Evolutionary conservation across 2,888 invertebrate species (phyloP), one percentile per base, ranked within the genome.

Genomic region (Micoletzkya japonica): DNA sequence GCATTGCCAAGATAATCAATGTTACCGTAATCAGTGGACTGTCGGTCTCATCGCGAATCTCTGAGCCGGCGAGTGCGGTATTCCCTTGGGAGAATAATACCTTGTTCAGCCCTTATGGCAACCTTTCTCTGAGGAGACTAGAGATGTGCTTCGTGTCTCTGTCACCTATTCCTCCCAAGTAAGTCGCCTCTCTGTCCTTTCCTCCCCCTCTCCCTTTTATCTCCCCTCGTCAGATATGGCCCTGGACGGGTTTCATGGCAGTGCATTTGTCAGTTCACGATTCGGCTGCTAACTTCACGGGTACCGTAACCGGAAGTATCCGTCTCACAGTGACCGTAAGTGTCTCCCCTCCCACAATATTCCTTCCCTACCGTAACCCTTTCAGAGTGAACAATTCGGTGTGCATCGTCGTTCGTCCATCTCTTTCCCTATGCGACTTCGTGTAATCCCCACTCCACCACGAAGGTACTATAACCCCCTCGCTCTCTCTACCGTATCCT

Each of bases 171-270:
- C 64, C 26, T 17, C 64, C 28, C 64, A 66, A 20, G 64, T 66
- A 54, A 17, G 30, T 50, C 30, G 34, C 17, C 7, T 4, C 36
- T 26, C 2, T 0, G 6, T 56, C 10, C 32, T 4, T 2, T 10
- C 20, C 20, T 36, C 20, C 32, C 4, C 2, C 3, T 17, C 3
- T 4, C 24, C 10, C 17, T 6, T 4, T 32, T 49, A 30, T 7
- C 14, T 17, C 37, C n/a, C n/a, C n/a, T n/a, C n/a, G n/a, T 26
- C 7, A 66, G 64, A 66, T 66, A 24, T 97, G 95, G 95, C 96
- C 96, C 0, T 96, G 95, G 95, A 93, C 94, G 1, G 96, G 96
- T 0, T 96, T 93, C 92, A 87, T 96, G 79, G 93, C 94, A 1
- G 90, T 96, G 30, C 89, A 90, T 81, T 89, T 93, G 37, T 90